Conservation (phyloP, 1,140 invertebrate genomes). For the Chymomyza costata region DNA sequence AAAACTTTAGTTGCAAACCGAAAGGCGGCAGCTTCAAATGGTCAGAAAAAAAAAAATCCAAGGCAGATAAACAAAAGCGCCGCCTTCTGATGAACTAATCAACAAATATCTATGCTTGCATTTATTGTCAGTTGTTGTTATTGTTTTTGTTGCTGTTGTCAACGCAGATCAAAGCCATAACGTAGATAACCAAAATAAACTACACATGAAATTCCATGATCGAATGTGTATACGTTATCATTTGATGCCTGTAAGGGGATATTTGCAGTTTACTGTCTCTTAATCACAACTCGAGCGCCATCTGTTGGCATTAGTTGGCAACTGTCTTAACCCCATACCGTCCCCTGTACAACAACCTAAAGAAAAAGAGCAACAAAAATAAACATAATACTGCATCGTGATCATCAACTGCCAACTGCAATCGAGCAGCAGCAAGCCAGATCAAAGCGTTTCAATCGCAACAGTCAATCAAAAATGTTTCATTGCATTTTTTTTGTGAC, state of each 20-base stretch:
- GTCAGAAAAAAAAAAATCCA: conserved; percentile 33
- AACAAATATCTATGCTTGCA: no score
- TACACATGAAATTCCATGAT: conserved; percentile 42
- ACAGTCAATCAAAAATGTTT: conserved; percentile 57
- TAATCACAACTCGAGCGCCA: conserved; percentile 48
- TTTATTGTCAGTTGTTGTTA: neutral
- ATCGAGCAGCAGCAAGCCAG: no score
- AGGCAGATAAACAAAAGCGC: no score
- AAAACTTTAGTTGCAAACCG: conserved; percentile 54
- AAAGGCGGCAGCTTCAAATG: conserved; percentile 60
- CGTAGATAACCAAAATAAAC: conserved; percentile 66
- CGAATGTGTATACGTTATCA: conserved; percentile 47
- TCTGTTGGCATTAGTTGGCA: conserved; percentile 41
- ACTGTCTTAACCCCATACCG: neutral
- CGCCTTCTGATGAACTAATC: neutral
- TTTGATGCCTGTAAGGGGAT: conserved; percentile 16
- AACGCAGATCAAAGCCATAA: neutral
- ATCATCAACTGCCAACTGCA: neutral
- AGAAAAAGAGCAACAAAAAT: no score
- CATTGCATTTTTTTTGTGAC: conserved; percentile 13
- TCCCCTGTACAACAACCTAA: no score
- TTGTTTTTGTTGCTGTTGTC: neutral
- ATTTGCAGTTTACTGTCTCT: conserved; percentile 14
- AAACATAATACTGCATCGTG: neutral
- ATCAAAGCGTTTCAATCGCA: conserved; percentile 67